These are phyloP conservation scores for Rhynchomys soricoides DNA, from an alignment of 2,113 vertebrate genomes.

Conservation along the genomic window DNA sequence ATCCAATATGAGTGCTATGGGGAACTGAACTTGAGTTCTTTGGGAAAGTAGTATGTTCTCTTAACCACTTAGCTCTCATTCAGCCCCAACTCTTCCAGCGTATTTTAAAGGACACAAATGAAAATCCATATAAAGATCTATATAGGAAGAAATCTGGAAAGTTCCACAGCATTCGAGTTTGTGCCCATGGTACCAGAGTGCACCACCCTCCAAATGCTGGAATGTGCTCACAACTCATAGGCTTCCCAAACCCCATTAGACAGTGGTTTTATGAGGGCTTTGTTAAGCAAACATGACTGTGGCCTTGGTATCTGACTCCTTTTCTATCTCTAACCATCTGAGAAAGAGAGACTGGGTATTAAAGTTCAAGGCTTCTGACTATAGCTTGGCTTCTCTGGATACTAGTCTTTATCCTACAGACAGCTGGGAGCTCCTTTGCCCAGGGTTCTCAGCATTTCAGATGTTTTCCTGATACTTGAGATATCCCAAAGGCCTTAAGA, in stretches of 20 bases:
- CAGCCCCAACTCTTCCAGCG: not conserved
- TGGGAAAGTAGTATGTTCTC: not conserved
- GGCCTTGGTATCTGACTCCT: too few relatives aligned
- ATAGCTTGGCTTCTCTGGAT: not conserved
- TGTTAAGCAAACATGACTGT: not conserved
- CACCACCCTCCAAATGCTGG: rapidly evolving
- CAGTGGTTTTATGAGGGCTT: not conserved
- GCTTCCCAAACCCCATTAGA: not conserved
- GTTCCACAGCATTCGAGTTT: not conserved
- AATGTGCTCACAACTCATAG: not conserved
- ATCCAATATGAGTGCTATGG: not conserved
- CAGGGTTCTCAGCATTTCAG: not conserved
- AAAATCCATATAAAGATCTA: not conserved
- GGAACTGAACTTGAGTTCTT: not conserved
- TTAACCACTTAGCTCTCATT: not conserved
- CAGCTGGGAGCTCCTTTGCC: not conserved
- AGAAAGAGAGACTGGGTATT: not conserved
- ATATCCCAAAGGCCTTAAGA: not conserved
- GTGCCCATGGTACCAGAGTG: not conserved
- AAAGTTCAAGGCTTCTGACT: not conserved
- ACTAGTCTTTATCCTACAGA: not conserved
- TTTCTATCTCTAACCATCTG: not conserved
- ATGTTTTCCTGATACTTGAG: not conserved
- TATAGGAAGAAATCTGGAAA: not conserved
- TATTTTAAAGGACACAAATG: not conserved